Evolutionary conservation across 2,113 vertebrate genomes (phyloP).

Genomic region (Brienomyrus brachyistius): DNA sequence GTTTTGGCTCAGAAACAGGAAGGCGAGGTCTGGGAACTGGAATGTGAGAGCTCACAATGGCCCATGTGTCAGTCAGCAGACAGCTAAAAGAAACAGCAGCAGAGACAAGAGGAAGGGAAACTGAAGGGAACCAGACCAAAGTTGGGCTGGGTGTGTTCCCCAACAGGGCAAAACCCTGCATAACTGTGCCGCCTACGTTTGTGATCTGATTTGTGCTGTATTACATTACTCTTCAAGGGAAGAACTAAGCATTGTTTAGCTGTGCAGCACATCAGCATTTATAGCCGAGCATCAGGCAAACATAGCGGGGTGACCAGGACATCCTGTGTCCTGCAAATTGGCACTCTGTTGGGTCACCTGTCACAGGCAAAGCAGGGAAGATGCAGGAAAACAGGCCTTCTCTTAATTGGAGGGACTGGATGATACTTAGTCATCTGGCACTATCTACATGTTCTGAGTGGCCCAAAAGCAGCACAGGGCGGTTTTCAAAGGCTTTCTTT

Average conservation of each 20-base stretch:
- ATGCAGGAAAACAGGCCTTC: background rate
- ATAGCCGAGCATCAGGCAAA: background rate
- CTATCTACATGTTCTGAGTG: background rate
- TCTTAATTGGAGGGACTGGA: background rate
- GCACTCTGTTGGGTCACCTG: background rate
- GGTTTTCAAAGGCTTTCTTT: background rate
- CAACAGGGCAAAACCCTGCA: slow-evolving; percentile 5
- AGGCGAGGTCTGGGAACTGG: background rate
- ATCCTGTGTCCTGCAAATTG: background rate
- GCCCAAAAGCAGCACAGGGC: background rate
- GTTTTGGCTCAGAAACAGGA: background rate
- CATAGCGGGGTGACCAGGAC: background rate
- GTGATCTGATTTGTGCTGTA: background rate
- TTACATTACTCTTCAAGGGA: slow-evolving; percentile 5
- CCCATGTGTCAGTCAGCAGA: background rate
- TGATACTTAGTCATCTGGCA: too few relatives aligned
- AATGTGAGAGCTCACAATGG: background rate
- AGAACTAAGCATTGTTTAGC: slow-evolving; percentile 3
- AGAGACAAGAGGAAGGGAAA: background rate
- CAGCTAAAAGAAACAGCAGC: background rate
- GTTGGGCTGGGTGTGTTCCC: background rate
- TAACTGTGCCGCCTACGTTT: background rate
- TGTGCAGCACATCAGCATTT: background rate
- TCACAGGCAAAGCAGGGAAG: background rate
- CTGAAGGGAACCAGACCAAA: background rate